Evolutionary conservation across 1,140 invertebrate species (phyloP).

Genomic region (Triops cancriformis): DNA sequence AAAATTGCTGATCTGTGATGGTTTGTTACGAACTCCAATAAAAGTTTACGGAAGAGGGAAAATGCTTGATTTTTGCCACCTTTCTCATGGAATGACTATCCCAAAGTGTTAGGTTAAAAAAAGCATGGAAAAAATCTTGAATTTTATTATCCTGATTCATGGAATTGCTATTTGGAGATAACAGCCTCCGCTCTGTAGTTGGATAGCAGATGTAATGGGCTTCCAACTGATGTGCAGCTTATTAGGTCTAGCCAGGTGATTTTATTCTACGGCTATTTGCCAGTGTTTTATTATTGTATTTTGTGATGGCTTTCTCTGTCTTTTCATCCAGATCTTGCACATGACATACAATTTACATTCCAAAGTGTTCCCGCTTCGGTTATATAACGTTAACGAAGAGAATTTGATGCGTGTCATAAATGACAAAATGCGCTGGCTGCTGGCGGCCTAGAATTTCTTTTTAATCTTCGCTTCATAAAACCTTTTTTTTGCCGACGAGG

Average conservation of each 20-base stretch:
- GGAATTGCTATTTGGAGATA: neutral
- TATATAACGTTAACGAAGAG: neutral
- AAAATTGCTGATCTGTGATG: neutral
- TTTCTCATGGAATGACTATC: neutral
- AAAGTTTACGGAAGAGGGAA: conserved; percentile 5
- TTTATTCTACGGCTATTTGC: neutral
- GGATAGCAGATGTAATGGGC: neutral
- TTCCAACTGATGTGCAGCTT: neutral
- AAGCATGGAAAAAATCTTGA: neutral
- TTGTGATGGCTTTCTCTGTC: neutral
- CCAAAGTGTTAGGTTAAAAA: neutral
- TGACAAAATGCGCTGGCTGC: neutral
- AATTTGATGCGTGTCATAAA: neutral
- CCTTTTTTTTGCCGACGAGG: neutral
- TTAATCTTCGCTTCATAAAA: neutral
- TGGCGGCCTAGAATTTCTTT: neutral
- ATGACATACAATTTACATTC: neutral
- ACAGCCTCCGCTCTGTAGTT: neutral
- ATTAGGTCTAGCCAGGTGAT: neutral
- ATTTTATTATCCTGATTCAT: neutral
- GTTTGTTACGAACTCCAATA: neutral
- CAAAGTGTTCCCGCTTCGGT: neutral
- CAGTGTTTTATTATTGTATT: neutral
- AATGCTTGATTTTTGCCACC: neutral
- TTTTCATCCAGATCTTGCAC: neutral